These are phyloP conservation scores for Puffinus mauretanicus DNA, from an alignment of 2,113 vertebrate genomes.

Conservation along the genomic window DNA sequence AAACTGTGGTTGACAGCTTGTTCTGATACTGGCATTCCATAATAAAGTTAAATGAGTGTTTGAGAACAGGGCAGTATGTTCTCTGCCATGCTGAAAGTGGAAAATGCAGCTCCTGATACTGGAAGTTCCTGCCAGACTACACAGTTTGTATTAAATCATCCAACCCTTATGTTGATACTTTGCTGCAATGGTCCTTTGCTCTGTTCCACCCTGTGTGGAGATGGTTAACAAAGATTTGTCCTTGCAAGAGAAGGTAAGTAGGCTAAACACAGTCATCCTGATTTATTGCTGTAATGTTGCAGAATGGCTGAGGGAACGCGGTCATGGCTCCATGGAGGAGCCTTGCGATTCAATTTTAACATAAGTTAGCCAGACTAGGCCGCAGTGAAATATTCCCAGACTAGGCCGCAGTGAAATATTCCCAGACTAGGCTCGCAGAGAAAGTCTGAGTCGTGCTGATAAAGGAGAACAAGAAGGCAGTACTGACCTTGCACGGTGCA, in stretches of 20 bases:
- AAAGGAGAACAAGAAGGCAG: no score
- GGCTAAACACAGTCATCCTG: slow-evolving; percentile 2
- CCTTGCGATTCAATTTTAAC: no score
- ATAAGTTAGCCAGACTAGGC: no score
- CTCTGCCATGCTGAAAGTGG: not conserved
- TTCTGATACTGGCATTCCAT: not conserved
- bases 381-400: no score
- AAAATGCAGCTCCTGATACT: not conserved
- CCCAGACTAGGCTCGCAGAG: no score
- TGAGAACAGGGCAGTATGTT: not conserved
- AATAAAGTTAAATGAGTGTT: not conserved
- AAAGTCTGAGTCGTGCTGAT: no score
- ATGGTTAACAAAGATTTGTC: not conserved
- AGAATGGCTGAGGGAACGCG: no score
- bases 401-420: no score
- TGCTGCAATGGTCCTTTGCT: not conserved
- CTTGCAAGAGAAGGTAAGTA: not conserved
- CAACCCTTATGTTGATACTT: not conserved
- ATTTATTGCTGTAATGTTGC: slow-evolving; percentile 39
- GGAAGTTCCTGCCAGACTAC: not conserved
- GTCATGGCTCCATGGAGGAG: no score
- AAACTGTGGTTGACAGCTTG: not conserved
- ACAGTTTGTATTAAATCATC: not conserved
- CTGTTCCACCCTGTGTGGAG: not conserved
- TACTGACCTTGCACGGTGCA: no score